A percentile compares a stretch with the other conserved stretches of the same genome.
These are phyloP conservation scores for Coregonus sp. DNA, from an alignment of 2,797 vertebrate genomes.

Conservation along the genomic window DNA sequence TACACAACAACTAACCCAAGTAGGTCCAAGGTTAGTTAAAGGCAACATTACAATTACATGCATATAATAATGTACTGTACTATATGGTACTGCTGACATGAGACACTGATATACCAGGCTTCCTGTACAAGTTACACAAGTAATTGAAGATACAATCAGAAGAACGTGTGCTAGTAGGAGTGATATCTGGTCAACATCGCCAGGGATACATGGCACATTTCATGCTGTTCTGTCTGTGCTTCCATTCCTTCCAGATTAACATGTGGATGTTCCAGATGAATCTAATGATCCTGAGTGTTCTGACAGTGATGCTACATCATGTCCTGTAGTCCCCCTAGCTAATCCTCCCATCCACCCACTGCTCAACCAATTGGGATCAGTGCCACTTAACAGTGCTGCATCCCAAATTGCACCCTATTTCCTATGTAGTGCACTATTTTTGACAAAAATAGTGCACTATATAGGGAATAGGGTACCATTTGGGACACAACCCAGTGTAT, in stretches of 20 bases:
- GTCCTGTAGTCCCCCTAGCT: too few relatives aligned
- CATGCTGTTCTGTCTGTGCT: neutral
- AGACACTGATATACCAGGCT: neutral
- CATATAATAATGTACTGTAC: neutral
- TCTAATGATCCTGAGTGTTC: neutral
- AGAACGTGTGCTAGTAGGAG: neutral
- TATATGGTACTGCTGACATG: neutral
- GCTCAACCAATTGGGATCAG: constrained; percentile 5
- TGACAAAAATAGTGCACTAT: neutral
- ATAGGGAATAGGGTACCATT: neutral
- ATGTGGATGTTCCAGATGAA: neutral
- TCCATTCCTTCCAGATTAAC: neutral
- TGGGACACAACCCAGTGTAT: neutral
- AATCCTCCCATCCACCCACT: neutral
- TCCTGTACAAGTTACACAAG: neutral
- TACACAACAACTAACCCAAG: too few relatives aligned
- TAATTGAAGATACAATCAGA: neutral
- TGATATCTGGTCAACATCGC: neutral
- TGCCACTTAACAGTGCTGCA: constrained; percentile 27
- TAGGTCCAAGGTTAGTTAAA: neutral
- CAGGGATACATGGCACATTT: neutral
- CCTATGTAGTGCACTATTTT: too few relatives aligned
- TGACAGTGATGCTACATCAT: neutral
- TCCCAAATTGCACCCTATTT: neutral
- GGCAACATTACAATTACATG: neutral